A percentile compares a stretch with the other conserved stretches of the same genome.
Evolutionary conservation across 1,140 invertebrate species (phyloP).

Genomic region (Antheraea mylitta): DNA sequence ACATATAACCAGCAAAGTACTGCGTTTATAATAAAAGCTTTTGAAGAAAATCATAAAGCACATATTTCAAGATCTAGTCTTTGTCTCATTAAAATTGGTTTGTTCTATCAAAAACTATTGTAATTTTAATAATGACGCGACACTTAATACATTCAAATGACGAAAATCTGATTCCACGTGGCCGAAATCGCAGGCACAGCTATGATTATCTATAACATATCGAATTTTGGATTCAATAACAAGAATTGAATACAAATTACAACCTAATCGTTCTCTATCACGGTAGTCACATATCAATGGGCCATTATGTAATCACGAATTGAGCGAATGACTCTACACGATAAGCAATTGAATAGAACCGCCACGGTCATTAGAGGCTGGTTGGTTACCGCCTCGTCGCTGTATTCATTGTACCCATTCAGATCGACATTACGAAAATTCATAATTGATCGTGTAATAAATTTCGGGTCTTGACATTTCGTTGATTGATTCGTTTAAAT

Average conservation of each 20-base stretch:
- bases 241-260: not conserved
- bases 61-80: too few species aligned
- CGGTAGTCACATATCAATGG: not conserved
- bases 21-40: too few species aligned
- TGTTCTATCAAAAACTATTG: too few species aligned
- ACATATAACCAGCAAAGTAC: too few species aligned
- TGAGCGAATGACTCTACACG: not conserved
- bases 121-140: too few species aligned
- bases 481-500: conserved; percentile 1
- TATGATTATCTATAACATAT: too few species aligned
- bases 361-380: not conserved
- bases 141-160: too few species aligned
- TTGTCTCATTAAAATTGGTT: too few species aligned
- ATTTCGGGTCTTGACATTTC: not conserved
- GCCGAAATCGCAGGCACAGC: too few species aligned
- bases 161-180: too few species aligned
- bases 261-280: not conserved
- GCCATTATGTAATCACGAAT: not conserved
- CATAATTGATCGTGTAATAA: conserved; percentile 3
- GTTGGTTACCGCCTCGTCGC: not conserved
- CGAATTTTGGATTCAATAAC: too few species aligned
- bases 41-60: too few species aligned
- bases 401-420: not conserved
- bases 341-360: not conserved
- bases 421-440: not conserved